Conservation (phyloP, 2,113 vertebrate species). For the Corapipo altera region DNA sequence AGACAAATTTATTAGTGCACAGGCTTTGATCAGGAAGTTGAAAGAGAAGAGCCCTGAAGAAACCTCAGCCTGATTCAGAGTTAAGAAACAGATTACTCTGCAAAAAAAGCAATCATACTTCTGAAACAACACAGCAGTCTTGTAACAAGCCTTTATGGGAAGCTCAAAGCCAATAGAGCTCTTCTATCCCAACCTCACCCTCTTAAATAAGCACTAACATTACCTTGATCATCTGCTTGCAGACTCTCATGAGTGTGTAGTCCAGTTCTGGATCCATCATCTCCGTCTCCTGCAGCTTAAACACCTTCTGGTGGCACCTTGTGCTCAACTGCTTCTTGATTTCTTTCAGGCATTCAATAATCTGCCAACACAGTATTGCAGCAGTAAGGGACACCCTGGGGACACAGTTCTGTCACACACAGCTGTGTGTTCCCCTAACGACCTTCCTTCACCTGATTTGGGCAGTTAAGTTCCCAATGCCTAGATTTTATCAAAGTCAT, state of each 20-base stretch:
- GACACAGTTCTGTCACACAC: neutral
- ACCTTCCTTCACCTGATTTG: neutral
- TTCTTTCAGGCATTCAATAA: slow-evolving; percentile 96
- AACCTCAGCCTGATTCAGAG: neutral
- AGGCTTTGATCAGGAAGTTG: neutral
- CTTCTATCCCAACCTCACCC: neutral
- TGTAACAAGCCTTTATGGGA: neutral
- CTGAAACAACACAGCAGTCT: neutral
- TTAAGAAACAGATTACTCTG: neutral
- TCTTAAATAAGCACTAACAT: neutral
- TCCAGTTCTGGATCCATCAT: slow-evolving; percentile 97
- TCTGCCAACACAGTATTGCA: slow-evolving; percentile 68
- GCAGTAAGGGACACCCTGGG: neutral
- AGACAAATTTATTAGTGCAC: neutral
- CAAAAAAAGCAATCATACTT: neutral
- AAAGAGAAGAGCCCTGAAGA: neutral
- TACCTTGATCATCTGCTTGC: slow-evolving; percentile 98
- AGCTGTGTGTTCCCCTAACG: neutral
- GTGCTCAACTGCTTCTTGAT: slow-evolving; percentile 84
- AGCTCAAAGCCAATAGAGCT: neutral
- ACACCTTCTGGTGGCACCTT: slow-evolving; percentile 91
- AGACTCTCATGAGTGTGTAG: slow-evolving; percentile 95
- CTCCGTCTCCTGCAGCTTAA: slow-evolving; percentile 93
- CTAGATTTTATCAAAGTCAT: neutral
- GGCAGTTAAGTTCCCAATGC: neutral